Base-by-base conservation (phyloP, 2,113 vertebrate species). In the Nycticorax nycticorax region DNA sequence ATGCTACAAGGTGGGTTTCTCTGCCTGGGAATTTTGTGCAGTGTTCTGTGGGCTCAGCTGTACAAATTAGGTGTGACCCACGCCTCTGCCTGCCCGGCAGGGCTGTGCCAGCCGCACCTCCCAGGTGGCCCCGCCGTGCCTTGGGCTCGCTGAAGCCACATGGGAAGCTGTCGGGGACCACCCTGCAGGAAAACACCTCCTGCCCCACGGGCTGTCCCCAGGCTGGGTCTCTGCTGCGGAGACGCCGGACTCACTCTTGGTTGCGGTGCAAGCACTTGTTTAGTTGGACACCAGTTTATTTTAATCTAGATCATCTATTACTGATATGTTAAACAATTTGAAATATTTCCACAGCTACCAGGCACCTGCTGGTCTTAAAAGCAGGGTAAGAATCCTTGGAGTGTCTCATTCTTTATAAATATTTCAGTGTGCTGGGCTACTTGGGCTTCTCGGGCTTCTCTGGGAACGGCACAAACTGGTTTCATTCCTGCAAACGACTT, bases 351-450 rank as follows among this genome's bases (percentile, higher is more conserved):
- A 24, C 50, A 78, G 84, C 62, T 66, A 28, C 48, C 28, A 63
- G 79, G 85, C 63, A 53, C 21, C 75, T 80, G 64, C 92, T 93
- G 75, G 30, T 39, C 82, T 75, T 32, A 73, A 92, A 82, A 63
- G 79, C 27, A 50, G 63, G 14, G 22, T 59, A 43, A 12, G 45
- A 84, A 59, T 76, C 41, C 90, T 78, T 59, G 20, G 74, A 72
- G 87, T 3, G 17, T 77, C 66, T 93, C 74, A 57, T 81, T 72
- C 75, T 88, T 47, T 85, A 84, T 95, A 80, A 93, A 79, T 94
- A 96, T 96, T 97, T 96, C n/a, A 57, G 81, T 81, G 48, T 89
- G 76, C 41, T 48, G 84, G 41, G 63, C 84, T 96, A 39, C 87
- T 92, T 30, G 18, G 71, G 80, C 80, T 78, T 59, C 50, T 66